These are phyloP conservation scores for Clistopyga incitator DNA, from an alignment of 2,888 invertebrate genomes.

Conservation along the genomic window DNA sequence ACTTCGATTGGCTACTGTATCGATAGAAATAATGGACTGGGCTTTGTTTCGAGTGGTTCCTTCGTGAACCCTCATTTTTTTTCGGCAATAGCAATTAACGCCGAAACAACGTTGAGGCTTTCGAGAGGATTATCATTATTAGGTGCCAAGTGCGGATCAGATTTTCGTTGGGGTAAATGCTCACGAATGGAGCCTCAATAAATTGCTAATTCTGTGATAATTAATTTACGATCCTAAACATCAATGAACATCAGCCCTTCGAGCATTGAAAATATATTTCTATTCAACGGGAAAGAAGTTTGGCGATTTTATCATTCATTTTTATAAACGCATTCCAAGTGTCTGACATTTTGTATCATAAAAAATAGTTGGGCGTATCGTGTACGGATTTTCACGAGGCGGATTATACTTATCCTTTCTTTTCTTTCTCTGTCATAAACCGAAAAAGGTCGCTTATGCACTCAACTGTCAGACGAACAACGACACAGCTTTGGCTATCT, in stretches of 20 bases:
- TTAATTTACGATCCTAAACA: background rate
- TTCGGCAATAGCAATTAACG: constrained; percentile 21
- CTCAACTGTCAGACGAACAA: constrained; percentile 90
- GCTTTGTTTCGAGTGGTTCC: background rate
- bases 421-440: background rate
- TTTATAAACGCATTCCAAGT: background rate
- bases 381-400: background rate
- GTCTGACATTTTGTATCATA: background rate
- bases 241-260: too few species aligned
- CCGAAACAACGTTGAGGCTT: background rate
- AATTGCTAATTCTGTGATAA: background rate
- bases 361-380: background rate
- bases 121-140: background rate
- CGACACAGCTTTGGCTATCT: constrained; percentile 86
- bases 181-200: background rate
- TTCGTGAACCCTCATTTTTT: background rate
- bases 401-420: background rate
- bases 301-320: too few species aligned
- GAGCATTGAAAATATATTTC: too few species aligned
- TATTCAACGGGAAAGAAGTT: too few species aligned
- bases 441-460: constrained; percentile 87
- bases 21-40: background rate
- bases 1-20: constrained; percentile 7
- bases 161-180: background rate
- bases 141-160: background rate